Percentiles rank a stretch among this genome's conserved stretches.
Evolutionary conservation across 2,888 invertebrate species (phyloP).

Genomic region (Zele albiditarsus): DNA sequence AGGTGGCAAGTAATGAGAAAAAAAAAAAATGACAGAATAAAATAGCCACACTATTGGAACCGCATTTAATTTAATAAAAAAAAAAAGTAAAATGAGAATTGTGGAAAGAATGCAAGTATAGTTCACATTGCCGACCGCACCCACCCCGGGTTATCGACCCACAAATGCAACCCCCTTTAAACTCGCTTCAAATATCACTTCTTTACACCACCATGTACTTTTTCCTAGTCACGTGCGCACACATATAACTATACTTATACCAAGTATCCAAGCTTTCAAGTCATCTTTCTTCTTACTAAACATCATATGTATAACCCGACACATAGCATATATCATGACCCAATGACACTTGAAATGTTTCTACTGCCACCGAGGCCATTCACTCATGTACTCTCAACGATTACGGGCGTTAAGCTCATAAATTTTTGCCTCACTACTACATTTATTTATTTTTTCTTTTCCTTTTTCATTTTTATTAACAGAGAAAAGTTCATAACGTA

Average conservation of each 20-base stretch:
- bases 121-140: slow-evolving; percentile 61
- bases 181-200: slow-evolving; percentile 60
- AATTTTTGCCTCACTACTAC: slow-evolving; percentile 2
- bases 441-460: background rate
- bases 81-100: slow-evolving; percentile 49
- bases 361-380: slow-evolving; percentile 1
- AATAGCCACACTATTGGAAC: background rate
- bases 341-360: slow-evolving; percentile 20
- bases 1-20: background rate
- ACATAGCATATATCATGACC: slow-evolving; percentile 5
- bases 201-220: slow-evolving; percentile 44
- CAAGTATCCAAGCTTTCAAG: background rate
- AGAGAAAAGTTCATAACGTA: background rate
- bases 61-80: slow-evolving; percentile 34
- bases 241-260: background rate
- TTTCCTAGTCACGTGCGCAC: slow-evolving; percentile 15
- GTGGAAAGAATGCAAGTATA: slow-evolving; percentile 55
- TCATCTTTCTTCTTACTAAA: slow-evolving; percentile 11
- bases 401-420: slow-evolving; percentile 13
- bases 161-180: slow-evolving; percentile 57
- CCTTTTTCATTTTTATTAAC: background rate
- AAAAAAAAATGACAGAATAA: background rate
- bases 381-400: background rate
- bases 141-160: slow-evolving; percentile 67
- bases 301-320: background rate